phyloP scores from a whole-genome alignment of 2,113 vertebrate species.

The Anhinga rufa region DNA sequence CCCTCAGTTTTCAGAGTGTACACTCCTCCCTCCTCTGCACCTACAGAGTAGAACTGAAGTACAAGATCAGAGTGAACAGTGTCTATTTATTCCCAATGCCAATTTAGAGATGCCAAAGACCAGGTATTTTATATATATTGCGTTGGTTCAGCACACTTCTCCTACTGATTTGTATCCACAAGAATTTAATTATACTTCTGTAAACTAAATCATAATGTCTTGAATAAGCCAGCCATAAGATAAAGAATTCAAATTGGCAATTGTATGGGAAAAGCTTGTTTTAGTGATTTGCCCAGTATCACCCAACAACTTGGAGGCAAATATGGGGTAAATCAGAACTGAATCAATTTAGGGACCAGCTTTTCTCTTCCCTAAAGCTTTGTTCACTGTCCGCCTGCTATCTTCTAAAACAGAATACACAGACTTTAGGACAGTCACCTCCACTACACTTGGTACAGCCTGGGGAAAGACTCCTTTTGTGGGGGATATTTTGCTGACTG shows the following conservation, averaged over 20 bases:
- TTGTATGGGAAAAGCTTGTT: not conserved
- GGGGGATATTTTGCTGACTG: not conserved
- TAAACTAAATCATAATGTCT: not conserved
- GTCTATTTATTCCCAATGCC: not conserved
- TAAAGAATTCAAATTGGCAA: not conserved
- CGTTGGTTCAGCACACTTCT: not conserved
- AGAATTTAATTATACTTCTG: not conserved
- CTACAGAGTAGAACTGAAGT: not conserved
- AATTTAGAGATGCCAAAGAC: not conserved
- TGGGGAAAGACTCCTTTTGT: not conserved
- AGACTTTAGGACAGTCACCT: not conserved
- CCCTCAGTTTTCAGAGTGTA: not conserved
- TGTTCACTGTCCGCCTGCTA: not conserved
- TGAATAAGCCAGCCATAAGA: not conserved
- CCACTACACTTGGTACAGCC: not conserved
- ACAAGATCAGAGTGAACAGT: not conserved
- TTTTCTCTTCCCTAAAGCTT: not conserved
- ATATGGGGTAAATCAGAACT: not conserved
- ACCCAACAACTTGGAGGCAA: not conserved
- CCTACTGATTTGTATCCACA: not conserved
- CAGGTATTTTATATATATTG: not conserved
- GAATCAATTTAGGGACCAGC: not conserved
- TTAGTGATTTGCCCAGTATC: not conserved
- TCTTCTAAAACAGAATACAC: not conserved
- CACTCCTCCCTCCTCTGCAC: not conserved